Evolutionary conservation across 2,113 vertebrate species (phyloP), one percentile per base, ranked within the genome.

Genomic region (Nerophis ophidion): DNA sequence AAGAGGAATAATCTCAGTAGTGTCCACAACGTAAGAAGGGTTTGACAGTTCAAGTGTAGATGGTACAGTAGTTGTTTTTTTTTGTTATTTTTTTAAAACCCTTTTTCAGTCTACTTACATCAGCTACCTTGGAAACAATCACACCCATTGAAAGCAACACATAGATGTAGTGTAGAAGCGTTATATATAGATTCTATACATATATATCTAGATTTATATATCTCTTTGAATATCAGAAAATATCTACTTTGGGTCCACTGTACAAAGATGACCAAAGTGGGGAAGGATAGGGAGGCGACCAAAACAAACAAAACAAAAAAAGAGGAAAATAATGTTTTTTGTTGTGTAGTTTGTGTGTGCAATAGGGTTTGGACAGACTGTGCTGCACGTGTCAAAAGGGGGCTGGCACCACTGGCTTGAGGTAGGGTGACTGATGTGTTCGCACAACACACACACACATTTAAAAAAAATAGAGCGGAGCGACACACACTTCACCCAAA

Each of bases 191-290:
- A 56, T 34, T 34, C 50, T 70, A 36, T 56, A 50, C 70, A 68
- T 71, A 56, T 68, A 48, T 69, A 5, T 64, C 47, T 77, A 67
- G 70, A 35, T 50, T 50, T 82, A 59, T 86, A 81, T 78, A 81
- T 81, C 78, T 85, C 74, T 84, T 83, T 86, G 70, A 87, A 82
- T 86, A 89, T 88, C 77, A 87, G 84, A 89, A 90, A 90, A 90
- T 88, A 88, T 89, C 84, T 87, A 86, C 81, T 87, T 90, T 90
- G 89, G 86, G 87, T 91, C 87, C 86, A 77, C 83, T 86, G 77
- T 88, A 89, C 83, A 88, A 84, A 85, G 78, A 82, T 81, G 81
- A 76, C 81, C 79, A 83, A 77, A 84, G 79, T 70, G 13, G 76
- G 69, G 60, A 70, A 71, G 74, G 80, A 81, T 79, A 65, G 52